Evolutionary conservation across 2,797 vertebrate species (phyloP).

Genomic region (Etheostoma perlongum): DNA sequence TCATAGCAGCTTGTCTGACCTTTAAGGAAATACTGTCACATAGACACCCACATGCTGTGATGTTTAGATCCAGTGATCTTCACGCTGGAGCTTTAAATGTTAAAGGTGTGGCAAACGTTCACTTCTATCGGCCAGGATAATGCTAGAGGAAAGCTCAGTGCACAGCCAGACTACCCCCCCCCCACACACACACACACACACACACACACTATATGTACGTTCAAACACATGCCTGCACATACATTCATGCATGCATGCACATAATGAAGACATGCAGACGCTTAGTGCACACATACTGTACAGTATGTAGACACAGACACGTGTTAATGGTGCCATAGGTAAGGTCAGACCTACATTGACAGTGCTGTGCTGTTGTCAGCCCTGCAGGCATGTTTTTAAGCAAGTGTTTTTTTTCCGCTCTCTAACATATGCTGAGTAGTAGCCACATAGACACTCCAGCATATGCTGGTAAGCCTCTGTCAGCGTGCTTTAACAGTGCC

Average conservation of each 20-base stretch:
- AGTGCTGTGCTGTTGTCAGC: slow-evolving; percentile 69
- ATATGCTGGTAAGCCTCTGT: slow-evolving; percentile 81
- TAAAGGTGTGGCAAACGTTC: slow-evolving; percentile 76
- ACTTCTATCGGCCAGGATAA: slow-evolving; percentile 52
- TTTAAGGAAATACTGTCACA: slow-evolving; percentile 62
- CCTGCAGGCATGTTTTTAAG: slow-evolving; percentile 80
- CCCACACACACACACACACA: background rate
- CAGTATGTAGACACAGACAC: slow-evolving; percentile 13
- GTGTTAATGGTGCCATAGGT: slow-evolving; percentile 73
- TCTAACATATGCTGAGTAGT: slow-evolving; percentile 85
- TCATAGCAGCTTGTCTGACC: slow-evolving; percentile 60
- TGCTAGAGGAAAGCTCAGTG: slow-evolving; percentile 57
- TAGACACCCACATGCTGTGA: slow-evolving; percentile 50
- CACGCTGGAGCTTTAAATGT: slow-evolving; percentile 77
- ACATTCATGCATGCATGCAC: slow-evolving; percentile 13
- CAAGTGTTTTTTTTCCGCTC: slow-evolving; percentile 72
- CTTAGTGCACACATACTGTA: background rate
- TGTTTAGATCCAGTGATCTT: slow-evolving; percentile 82
- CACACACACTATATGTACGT: background rate
- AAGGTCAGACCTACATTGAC: slow-evolving; percentile 79
- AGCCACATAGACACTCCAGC: slow-evolving; percentile 81
- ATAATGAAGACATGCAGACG: slow-evolving; percentile 2
- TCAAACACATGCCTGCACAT: background rate
- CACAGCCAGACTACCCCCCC: slow-evolving; percentile 3
- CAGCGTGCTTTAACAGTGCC: slow-evolving; percentile 80